A percentile compares a stretch with the other conserved stretches of the same genome.
Evolutionary conservation across 2,888 invertebrate genomes (phyloP).

Genomic region (Ferrisia virgata): DNA sequence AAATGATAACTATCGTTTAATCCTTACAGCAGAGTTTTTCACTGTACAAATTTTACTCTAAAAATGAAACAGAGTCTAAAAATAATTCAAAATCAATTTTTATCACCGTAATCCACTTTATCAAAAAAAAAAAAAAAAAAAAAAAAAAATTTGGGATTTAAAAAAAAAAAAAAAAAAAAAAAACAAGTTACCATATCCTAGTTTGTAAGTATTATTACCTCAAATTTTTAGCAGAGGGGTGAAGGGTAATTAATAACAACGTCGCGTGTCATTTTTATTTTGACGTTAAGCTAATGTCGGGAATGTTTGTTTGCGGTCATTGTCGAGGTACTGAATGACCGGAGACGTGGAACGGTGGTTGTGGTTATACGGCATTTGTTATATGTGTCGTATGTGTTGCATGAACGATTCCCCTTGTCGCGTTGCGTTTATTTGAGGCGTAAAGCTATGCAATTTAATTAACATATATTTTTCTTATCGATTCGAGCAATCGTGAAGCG

Average conservation of each 20-base stretch:
- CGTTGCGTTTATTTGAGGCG: not conserved
- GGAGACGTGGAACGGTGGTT: no score
- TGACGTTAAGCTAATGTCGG: not conserved
- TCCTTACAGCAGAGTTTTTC: no score
- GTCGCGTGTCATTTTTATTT: not conserved
- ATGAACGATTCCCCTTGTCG: not conserved
- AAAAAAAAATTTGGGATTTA: no score
- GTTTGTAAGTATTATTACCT: no score
- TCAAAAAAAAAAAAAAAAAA: no score
- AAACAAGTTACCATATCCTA: no score
- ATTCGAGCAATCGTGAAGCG: not conserved
- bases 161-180: no score
- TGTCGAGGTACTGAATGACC: not conserved
- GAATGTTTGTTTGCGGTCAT: not conserved
- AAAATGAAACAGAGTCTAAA: no score
- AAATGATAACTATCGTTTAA: no score
- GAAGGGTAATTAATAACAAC: not conserved
- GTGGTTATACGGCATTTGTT: not conserved
- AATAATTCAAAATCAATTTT: no score
- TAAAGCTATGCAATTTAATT: constrained; percentile 22
- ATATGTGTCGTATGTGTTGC: not conserved
- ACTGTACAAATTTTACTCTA: no score
- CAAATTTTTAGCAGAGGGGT: not conserved
- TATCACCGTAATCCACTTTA: no score
- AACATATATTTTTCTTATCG: not conserved